These are phyloP conservation scores for Pseudomyrmex cubaensis DNA, from an alignment of 1,140 invertebrate genomes.

Conservation along the genomic window DNA sequence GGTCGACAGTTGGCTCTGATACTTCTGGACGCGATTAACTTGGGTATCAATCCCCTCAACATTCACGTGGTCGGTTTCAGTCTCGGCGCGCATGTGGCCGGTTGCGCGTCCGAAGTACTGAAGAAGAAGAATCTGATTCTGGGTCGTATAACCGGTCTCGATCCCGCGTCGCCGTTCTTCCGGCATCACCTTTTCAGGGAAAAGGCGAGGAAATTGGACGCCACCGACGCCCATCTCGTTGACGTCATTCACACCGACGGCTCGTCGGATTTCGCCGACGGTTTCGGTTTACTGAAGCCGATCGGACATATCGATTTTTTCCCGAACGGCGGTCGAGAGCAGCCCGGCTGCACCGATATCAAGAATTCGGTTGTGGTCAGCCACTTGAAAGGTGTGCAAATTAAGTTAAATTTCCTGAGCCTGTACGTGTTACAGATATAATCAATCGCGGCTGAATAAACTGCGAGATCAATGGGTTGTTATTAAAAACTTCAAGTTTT, in stretches of 20 bases:
- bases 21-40: constrained; percentile 81
- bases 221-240: constrained; percentile 92
- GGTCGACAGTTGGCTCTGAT: constrained; percentile 87
- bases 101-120: constrained; percentile 89
- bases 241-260: constrained; percentile 95
- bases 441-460: too few species aligned
- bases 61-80: constrained; percentile 92
- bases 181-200: constrained; percentile 84
- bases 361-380: constrained; percentile 85
- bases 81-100: constrained; percentile 91
- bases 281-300: constrained; percentile 89
- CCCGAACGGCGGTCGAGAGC: constrained; percentile 89
- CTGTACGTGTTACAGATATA: too few species aligned
- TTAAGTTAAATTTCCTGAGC: too few species aligned
- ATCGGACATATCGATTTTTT: constrained; percentile 91
- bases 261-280: constrained; percentile 86
- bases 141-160: constrained; percentile 91
- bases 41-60: constrained; percentile 82
- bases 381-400: constrained; percentile 80
- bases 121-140: constrained; percentile 86
- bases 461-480: too few species aligned
- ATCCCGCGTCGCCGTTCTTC: constrained; percentile 90
- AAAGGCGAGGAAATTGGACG: constrained; percentile 88
- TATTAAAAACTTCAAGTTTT: too few species aligned
- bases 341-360: constrained; percentile 89